Percentiles rank a stretch among this genome's conserved stretches.
These are phyloP conservation scores for Oncorhynchus tshawytscha DNA, from an alignment of 2,113 vertebrate species.

Conservation along the genomic window DNA sequence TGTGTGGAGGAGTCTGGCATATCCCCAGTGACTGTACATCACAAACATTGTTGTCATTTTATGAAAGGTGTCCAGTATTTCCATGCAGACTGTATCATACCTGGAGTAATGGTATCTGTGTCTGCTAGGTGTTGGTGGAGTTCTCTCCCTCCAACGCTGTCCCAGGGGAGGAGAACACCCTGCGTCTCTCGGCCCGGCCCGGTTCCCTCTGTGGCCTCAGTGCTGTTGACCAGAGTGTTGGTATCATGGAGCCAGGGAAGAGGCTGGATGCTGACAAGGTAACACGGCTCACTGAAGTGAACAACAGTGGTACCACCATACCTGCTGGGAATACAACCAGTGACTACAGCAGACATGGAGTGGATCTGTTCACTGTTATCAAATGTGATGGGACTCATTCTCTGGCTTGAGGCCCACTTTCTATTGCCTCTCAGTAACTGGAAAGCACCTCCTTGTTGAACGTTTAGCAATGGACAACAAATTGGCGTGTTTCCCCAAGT, in stretches of 20 bases:
- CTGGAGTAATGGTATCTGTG: no score
- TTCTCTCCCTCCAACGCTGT: conserved; percentile 70
- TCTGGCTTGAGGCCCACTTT: no score
- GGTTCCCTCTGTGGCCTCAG: conserved; percentile 82
- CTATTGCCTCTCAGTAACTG: no score
- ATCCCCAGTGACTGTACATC: no score
- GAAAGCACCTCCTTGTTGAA: no score
- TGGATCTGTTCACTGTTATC: no score
- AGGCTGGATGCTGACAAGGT: conserved; percentile 67
- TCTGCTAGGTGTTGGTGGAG: conserved; percentile 68
- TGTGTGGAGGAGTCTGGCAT: conserved; percentile 36
- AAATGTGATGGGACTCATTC: no score
- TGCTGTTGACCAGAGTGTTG: conserved; percentile 80
- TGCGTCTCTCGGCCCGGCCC: conserved; percentile 71
- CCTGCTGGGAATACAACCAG: neutral
- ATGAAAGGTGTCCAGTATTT: no score
- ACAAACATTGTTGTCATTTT: no score
- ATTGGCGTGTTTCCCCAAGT: no score
- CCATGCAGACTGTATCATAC: no score
- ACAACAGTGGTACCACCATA: neutral
- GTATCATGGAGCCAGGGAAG: conserved; percentile 73
- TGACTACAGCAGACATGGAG: neutral
- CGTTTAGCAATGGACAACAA: no score
- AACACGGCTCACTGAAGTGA: neutral
- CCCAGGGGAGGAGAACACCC: conserved; percentile 62